A percentile compares a stretch with the other conserved stretches of the same genome.
Evolutionary conservation across 1,140 invertebrate genomes (phyloP).

Genomic region (Ridgeia piscesae): DNA sequence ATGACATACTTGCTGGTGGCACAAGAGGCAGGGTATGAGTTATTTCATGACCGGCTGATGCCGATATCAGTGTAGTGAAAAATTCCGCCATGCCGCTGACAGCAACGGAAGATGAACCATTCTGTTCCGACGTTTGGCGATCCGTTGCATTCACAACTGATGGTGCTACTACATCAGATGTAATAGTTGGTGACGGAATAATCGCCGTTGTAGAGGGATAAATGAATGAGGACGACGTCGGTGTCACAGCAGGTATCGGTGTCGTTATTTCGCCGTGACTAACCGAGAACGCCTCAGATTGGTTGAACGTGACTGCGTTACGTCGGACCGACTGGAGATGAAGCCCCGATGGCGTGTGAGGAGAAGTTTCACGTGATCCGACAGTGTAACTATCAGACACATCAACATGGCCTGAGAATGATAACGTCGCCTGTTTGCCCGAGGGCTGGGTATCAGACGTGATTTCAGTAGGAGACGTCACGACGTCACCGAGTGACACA

Average conservation of each 20-base stretch:
- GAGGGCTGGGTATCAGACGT: too few relatives aligned
- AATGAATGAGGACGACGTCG: background rate
- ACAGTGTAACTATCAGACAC: too few relatives aligned
- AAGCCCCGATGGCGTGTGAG: background rate
- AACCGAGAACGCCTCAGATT: background rate
- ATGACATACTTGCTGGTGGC: background rate
- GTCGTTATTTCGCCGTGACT: background rate
- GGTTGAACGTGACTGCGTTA: background rate
- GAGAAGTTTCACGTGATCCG: too few relatives aligned
- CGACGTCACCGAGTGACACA: too few relatives aligned
- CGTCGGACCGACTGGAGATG: background rate
- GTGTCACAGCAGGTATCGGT: background rate
- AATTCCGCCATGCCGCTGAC: background rate
- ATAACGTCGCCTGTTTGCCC: too few relatives aligned
- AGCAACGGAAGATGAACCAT: background rate
- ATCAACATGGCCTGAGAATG: too few relatives aligned
- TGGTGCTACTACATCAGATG: background rate
- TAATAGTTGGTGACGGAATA: background rate
- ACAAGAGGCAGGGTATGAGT: background rate
- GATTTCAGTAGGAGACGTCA: too few relatives aligned
- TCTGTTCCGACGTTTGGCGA: background rate
- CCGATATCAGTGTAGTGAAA: background rate
- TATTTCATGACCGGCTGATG: background rate
- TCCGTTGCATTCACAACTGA: background rate
- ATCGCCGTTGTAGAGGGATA: background rate